Evolutionary conservation across 2,797 vertebrate species (phyloP).

Genomic region (Microctenopoma steveboyesi): DNA sequence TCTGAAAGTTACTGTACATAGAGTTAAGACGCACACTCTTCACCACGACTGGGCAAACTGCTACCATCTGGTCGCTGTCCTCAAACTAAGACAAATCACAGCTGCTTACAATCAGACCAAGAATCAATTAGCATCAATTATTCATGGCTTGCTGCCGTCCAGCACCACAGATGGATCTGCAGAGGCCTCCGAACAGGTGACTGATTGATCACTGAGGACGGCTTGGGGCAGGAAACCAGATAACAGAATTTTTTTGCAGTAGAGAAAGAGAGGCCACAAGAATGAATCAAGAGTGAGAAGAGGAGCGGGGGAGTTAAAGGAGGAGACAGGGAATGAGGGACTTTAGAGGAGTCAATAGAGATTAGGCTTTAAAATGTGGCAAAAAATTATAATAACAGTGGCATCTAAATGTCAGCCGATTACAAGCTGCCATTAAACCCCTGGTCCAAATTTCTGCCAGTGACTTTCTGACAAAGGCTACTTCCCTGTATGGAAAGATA

Average conservation of each 20-base stretch:
- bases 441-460: not conserved
- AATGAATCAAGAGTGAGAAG: not conserved
- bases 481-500: not conserved
- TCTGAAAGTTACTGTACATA: constrained; percentile 17
- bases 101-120: constrained; percentile 53
- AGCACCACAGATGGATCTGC: constrained; percentile 43
- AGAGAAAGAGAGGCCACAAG: constrained; percentile 7
- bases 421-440: constrained; percentile 22
- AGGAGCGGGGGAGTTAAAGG: not conserved
- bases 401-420: constrained; percentile 14
- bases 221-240: constrained; percentile 29
- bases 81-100: constrained; percentile 70
- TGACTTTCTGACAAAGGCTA: not conserved
- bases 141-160: constrained; percentile 35
- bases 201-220: constrained; percentile 56
- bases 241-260: not conserved
- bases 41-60: constrained; percentile 54
- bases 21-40: not conserved
- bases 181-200: constrained; percentile 57
- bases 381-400: constrained; percentile 6
- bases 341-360: not conserved
- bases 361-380: constrained; percentile 23
- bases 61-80: constrained; percentile 75
- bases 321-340: not conserved
- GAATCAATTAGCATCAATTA: constrained; percentile 76